Evolutionary conservation across 2,797 vertebrate genomes (phyloP).

Genomic region (Falco rusticolus): DNA sequence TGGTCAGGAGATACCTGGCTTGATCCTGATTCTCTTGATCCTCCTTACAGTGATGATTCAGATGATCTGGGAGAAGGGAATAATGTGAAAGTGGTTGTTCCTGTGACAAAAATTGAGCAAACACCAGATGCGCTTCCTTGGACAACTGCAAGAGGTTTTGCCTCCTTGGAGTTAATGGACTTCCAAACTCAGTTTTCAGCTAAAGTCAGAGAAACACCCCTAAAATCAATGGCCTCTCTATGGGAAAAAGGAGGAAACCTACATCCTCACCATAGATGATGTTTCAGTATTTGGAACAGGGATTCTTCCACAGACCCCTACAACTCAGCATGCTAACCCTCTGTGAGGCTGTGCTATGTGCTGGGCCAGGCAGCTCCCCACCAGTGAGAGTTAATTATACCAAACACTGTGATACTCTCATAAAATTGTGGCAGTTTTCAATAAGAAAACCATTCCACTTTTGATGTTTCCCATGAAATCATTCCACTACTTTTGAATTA

Average conservation of each 20-base stretch:
- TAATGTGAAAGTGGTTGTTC: not conserved
- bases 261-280: not conserved
- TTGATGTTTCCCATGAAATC: not conserved
- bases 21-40: not conserved
- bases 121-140: not conserved
- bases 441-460: not conserved
- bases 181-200: not conserved
- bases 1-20: not conserved
- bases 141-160: not conserved
- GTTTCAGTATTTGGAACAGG: not conserved
- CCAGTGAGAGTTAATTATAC: not conserved
- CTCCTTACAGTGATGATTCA: not conserved
- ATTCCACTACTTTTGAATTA: not conserved
- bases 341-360: not conserved
- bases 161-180: not conserved
- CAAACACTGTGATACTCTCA: no score
- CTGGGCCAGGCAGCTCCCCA: not conserved
- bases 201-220: not conserved
- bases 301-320: not conserved
- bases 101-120: not conserved
- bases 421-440: not conserved
- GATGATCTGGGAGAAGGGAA: not conserved
- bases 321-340: not conserved
- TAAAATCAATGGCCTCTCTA: not conserved
- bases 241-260: not conserved